Percentiles rank a stretch among this genome's conserved stretches.
Evolutionary conservation across 2,113 vertebrate species (phyloP).

Genomic region (Cottus gobio): DNA sequence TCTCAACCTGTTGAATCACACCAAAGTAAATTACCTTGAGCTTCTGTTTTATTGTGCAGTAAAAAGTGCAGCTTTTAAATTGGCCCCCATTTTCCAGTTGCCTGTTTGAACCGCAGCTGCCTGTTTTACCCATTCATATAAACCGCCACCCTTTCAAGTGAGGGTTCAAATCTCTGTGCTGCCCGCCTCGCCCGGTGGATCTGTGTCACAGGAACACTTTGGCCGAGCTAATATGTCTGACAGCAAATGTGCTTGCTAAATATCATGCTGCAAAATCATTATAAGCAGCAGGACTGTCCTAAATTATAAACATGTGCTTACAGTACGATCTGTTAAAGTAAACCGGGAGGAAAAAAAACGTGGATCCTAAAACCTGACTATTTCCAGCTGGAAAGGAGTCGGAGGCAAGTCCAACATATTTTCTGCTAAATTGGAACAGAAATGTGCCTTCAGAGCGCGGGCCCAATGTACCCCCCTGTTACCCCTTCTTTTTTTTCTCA

Average conservation of each 20-base stretch:
- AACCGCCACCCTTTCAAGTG: slow-evolving; percentile 64
- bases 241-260: slow-evolving; percentile 80
- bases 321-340: slow-evolving; percentile 81
- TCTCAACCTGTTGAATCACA: slow-evolving; percentile 53
- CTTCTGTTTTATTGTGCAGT: slow-evolving; percentile 56
- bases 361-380: slow-evolving; percentile 77
- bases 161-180: slow-evolving; percentile 54
- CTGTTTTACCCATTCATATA: slow-evolving; percentile 67
- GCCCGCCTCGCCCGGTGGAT: slow-evolving; percentile 59
- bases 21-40: slow-evolving; percentile 47
- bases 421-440: slow-evolving; percentile 81
- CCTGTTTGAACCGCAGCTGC: slow-evolving; percentile 54
- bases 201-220: slow-evolving; percentile 67
- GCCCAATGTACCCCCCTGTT: slow-evolving; percentile 37
- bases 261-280: slow-evolving; percentile 81
- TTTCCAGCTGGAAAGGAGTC: slow-evolving; percentile 82
- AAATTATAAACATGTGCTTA: slow-evolving; percentile 85
- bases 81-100: slow-evolving; percentile 53
- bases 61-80: slow-evolving; percentile 56
- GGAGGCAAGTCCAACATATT: slow-evolving; percentile 77
- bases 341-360: slow-evolving; percentile 67
- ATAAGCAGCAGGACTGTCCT: slow-evolving; percentile 75
- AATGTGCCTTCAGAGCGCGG: slow-evolving; percentile 68
- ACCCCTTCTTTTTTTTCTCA: slow-evolving; percentile 56
- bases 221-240: slow-evolving; percentile 72